Percentiles rank a stretch among this genome's conserved stretches.
Evolutionary conservation across 2,888 invertebrate species (phyloP).

Genomic region (Timandra comae): DNA sequence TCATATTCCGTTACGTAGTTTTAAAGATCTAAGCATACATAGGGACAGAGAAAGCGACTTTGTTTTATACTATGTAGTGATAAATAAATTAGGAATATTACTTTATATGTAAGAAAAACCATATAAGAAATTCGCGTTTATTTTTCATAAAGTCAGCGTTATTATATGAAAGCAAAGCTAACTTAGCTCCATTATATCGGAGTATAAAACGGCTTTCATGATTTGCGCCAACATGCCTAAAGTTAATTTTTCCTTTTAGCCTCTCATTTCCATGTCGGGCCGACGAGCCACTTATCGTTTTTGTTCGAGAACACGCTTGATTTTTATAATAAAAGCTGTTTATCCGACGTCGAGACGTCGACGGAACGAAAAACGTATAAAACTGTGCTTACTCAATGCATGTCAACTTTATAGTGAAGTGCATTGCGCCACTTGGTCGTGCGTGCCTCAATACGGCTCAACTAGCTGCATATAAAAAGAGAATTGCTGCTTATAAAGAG

Average conservation of each 20-base stretch:
- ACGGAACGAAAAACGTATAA: slow-evolving; percentile 28
- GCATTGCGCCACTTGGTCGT: slow-evolving; percentile 7
- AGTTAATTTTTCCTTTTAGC: slow-evolving; percentile 40
- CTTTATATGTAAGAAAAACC: too few species aligned
- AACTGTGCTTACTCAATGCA: slow-evolving; percentile 9
- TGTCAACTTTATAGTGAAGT: slow-evolving; percentile 14
- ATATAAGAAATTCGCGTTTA: not conserved
- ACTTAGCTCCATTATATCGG: slow-evolving; percentile 10
- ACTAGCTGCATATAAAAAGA: too few species aligned
- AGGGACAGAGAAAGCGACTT: too few species aligned
- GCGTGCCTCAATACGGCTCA: slow-evolving; percentile 14
- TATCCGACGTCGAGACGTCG: slow-evolving; percentile 39
- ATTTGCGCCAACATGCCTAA: slow-evolving; percentile 24
- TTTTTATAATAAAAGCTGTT: slow-evolving; percentile 57
- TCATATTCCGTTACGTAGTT: too few species aligned
- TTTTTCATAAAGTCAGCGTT: not conserved
- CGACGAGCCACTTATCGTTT: slow-evolving; percentile 27
- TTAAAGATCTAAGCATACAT: too few species aligned
- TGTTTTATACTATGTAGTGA: too few species aligned
- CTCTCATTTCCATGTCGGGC: slow-evolving; percentile 40
- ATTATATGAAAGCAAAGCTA: slow-evolving; percentile 10
- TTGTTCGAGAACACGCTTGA: slow-evolving; percentile 35
- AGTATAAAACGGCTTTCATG: slow-evolving; percentile 24
- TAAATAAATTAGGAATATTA: too few species aligned
- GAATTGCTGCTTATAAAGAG: too few species aligned